Conservation (phyloP, 2,888 invertebrate genomes). For the Chrysodeixis includens region DNA sequence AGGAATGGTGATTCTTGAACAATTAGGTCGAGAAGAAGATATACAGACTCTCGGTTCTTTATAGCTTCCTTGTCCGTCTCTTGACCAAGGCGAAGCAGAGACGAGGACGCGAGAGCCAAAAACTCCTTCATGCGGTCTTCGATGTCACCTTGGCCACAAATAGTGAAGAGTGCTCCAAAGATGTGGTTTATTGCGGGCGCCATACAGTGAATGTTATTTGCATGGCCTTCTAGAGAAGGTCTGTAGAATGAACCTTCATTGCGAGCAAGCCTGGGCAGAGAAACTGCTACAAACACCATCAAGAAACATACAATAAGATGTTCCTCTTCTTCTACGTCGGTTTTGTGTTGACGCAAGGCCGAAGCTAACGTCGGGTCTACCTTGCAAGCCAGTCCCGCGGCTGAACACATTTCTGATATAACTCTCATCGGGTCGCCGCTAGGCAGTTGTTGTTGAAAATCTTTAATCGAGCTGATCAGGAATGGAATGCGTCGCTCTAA, state of each 20-base stretch:
- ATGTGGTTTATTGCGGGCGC: constrained; percentile 98
- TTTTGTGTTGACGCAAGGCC: constrained; percentile 96
- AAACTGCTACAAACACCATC: constrained; percentile 99
- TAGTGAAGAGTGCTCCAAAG: constrained; percentile 98
- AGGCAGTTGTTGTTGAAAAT: constrained; percentile 97
- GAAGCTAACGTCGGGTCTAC: constrained; percentile 98
- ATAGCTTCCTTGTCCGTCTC: constrained; percentile 98
- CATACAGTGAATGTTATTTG: constrained; percentile 99
- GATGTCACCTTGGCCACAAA: constrained; percentile 98
- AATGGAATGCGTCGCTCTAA: constrained; percentile 98
- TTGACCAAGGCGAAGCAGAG: constrained; percentile 97
- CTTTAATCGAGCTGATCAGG: constrained; percentile 97
- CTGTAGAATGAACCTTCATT: constrained; percentile 97
- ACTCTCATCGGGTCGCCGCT: constrained; percentile 96
- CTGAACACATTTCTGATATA: constrained; percentile 99
- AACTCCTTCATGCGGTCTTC: constrained; percentile 99
- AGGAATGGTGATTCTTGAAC: constrained; percentile 99
- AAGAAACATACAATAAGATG: constrained; percentile 97
- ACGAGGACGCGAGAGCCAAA: constrained; percentile 97
- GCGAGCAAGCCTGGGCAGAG: constrained; percentile 97
- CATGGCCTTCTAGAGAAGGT: constrained; percentile 96
- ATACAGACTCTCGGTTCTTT: constrained; percentile 98
- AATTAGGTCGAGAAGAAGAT: constrained; percentile 98
- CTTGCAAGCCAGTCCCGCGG: constrained; percentile 97
- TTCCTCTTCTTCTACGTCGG: constrained; percentile 96